phyloP scores from a whole-genome alignment of 2,113 vertebrate genomes.

The Rhea pennata region DNA sequence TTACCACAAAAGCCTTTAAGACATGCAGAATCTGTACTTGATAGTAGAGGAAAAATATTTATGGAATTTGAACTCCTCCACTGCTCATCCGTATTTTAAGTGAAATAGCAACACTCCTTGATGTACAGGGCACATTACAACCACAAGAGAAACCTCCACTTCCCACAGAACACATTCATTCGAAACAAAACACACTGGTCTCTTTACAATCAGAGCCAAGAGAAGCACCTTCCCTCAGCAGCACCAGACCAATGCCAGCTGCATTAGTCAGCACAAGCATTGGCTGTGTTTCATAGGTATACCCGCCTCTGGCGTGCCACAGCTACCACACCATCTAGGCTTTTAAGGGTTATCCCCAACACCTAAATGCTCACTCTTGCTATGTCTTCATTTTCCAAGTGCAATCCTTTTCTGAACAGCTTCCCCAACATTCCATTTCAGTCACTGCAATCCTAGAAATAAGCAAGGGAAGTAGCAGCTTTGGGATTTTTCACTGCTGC shows the following conservation, averaged over 20 bases:
- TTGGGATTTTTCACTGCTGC: not conserved
- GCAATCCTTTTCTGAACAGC: not conserved
- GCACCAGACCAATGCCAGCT: rapidly evolving
- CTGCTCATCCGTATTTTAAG: not conserved
- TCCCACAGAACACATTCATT: not conserved
- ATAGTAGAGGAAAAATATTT: not conserved
- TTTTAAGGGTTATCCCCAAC: not conserved
- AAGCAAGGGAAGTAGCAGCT: not conserved
- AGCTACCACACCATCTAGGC: rapidly evolving
- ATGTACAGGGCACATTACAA: not conserved
- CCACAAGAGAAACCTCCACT: not conserved
- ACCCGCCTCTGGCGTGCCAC: rapidly evolving
- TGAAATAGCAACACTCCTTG: not conserved
- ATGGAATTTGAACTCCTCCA: not conserved
- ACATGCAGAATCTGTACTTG: rapidly evolving
- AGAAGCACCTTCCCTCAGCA: rapidly evolving
- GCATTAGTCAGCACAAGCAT: too few species aligned
- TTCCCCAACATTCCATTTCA: not conserved
- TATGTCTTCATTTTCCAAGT: not conserved
- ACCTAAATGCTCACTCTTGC: not conserved
- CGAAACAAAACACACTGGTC: not conserved
- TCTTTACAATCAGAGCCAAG: not conserved
- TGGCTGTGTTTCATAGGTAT: not conserved
- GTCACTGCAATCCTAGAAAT: not conserved
- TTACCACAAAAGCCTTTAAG: not conserved